Conservation (phyloP, 2,888 invertebrate genomes). For the Cephus runcator region DNA sequence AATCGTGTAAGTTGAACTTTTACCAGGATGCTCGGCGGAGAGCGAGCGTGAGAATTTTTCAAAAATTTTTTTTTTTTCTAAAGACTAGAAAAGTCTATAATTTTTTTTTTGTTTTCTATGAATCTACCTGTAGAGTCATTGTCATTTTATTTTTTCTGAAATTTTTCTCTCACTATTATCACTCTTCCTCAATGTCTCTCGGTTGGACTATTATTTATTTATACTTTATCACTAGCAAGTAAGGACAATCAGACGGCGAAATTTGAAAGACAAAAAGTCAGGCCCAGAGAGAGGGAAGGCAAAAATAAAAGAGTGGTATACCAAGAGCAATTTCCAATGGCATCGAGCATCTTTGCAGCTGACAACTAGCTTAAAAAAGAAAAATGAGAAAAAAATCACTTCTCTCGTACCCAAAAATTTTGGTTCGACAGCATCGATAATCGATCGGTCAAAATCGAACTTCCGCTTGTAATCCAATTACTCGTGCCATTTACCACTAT, state of each 20-base stretch:
- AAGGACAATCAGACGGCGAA: conserved; percentile 15
- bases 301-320: background rate
- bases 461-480: conserved; percentile 14
- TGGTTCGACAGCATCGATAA: too few species aligned
- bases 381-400: background rate
- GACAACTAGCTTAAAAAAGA: background rate
- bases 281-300: background rate
- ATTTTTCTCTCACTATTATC: background rate
- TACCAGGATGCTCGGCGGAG: background rate
- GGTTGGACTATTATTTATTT: conserved; percentile 42
- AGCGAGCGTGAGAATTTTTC: background rate
- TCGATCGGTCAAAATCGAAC: conserved; percentile 1
- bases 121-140: background rate
- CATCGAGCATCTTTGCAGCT: background rate
- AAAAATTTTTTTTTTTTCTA: background rate
- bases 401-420: too few species aligned
- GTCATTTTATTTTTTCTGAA: background rate
- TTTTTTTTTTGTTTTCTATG: background rate
- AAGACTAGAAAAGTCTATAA: background rate
- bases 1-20: background rate
- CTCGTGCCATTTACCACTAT: conserved; percentile 14
- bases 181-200: conserved; percentile 7
- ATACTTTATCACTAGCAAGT: conserved; percentile 26
- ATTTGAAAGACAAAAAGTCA: background rate
- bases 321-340: background rate